phyloP scores from a whole-genome alignment of 2,797 vertebrate species.

The Melanotaenia boesemani region DNA sequence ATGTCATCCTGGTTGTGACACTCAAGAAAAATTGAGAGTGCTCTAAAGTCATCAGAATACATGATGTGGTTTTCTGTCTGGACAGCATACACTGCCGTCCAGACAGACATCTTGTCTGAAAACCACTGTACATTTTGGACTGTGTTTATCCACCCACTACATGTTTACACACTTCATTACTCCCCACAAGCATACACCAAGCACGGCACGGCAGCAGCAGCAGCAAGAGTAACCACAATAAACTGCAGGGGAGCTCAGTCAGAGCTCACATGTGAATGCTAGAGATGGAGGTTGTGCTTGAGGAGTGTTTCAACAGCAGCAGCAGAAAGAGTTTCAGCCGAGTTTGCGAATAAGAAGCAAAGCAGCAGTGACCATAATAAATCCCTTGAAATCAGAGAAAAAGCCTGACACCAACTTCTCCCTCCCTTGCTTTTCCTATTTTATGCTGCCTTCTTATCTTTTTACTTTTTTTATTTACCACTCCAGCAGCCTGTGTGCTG shows the following conservation, averaged over 20 bases:
- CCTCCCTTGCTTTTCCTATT: background rate
- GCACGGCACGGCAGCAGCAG: background rate
- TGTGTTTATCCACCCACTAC: background rate
- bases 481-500: conserved; percentile 5
- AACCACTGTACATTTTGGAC: background rate
- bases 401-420: conserved; percentile 14
- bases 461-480: background rate
- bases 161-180: background rate
- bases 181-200: background rate
- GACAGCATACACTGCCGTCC: background rate
- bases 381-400: conserved; percentile 21
- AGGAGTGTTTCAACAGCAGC: conserved; percentile 7
- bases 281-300: conserved; percentile 12
- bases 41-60: background rate
- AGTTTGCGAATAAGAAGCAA: conserved; percentile 12
- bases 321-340: background rate
- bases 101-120: background rate
- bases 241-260: conserved; percentile 3
- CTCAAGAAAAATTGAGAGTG: too few relatives aligned
- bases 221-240: background rate
- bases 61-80: background rate
- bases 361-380: conserved; percentile 12
- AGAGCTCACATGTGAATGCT: background rate
- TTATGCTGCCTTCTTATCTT: background rate
- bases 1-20: too few relatives aligned